Base-by-base conservation (phyloP, 2,797 vertebrate species). In the Hippoglossus hippoglossus region DNA sequence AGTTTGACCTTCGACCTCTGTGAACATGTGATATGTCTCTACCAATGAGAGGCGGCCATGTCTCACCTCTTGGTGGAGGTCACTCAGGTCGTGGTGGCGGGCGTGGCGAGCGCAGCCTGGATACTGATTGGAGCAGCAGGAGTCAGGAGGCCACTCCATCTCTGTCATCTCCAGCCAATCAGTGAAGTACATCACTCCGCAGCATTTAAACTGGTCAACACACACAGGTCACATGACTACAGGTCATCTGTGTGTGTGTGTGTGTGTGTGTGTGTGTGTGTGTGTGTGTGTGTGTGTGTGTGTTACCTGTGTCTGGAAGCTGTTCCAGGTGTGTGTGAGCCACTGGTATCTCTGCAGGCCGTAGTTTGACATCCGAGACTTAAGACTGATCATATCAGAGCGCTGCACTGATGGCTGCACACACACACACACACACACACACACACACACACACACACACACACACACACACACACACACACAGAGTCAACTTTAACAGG, bases 121-220 rank as follows among this genome's bases (percentile, higher is more conserved):
- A 84, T 97, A 99, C 89, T 97, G 97, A 89, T 91, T 94, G 80
- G 96, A 95, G 89, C 98, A 99, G 88, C 98, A 99, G 70, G 98
- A 99, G 90, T 99, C 98, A 6, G 98, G 98, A 0, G 98, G 98
- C 97, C 96, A 98, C 85, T 99, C 98, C 97, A 99, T 95, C 89
- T 98, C 97, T 1, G 97, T 98, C 97, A 98, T 97, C 94, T 99
- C 98, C 89, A 99, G 87, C 97, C 98, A 99, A 86, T 99, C 98
- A 2, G 98, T 99, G 93, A 99, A 98, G 93, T 99, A 99, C 70
- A 98, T 97, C 59, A 99, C 98, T 6, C 98, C 98, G 22, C 98
- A 99, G 89, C 98, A 99, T 79, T 98, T 94, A 89, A 99, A 98
- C 98, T 99, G 26, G 55, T 25, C 51, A 47, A 60, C 59, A 77